Base-by-base conservation (phyloP, 2,888 invertebrate species). In the Aleiodes testaceus region DNA sequence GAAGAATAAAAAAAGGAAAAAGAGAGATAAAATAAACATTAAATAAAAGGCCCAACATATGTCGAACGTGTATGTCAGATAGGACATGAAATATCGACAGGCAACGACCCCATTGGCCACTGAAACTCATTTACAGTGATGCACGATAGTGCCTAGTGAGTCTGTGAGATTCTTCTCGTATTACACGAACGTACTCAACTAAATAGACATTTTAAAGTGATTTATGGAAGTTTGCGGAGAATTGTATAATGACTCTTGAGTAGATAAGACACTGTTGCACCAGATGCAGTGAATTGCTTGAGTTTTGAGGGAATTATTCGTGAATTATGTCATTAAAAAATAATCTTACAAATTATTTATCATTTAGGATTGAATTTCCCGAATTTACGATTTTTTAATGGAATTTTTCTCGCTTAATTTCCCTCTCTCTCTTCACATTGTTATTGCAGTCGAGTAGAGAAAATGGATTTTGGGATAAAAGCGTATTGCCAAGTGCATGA, bases 41-140 rank as follows among this genome's bases (percentile, higher is more conserved):
- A 50, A 61, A 52, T 44, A 49, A 12, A 36, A 36, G 53, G 52
- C 53, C 64, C 44, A 69, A 75, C 61, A 66, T 44, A 67, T 65
- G 71, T 69, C 59, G 66, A 55, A 68, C 55, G 65, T 30, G 69
- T 42, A 26, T 68, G 22, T 69, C 47, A 74, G 76, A 76, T 70
- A 74, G 72, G 68, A 73, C 69, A 75, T 79, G 77, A 78, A 79
- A 78, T 79, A 79, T 79, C 76, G 79, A 79, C 76, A 75, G 75
- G 47, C 61, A 68, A 26, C 26, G 73, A 66, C 73, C 70, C 66
- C 71, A 66, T 74, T 71, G 72, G 59, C 70, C 66, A 55, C 20
- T 50, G 50, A 68, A 72, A 67, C 72, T 72, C 77, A 72, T 67
- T 72, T 70, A 11, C 50, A 47, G 66, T 73, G 66, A 18, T 66